Evolutionary conservation across 2,113 vertebrate species (phyloP), one percentile per base, ranked within the genome.

Genomic region (Pica pica): DNA sequence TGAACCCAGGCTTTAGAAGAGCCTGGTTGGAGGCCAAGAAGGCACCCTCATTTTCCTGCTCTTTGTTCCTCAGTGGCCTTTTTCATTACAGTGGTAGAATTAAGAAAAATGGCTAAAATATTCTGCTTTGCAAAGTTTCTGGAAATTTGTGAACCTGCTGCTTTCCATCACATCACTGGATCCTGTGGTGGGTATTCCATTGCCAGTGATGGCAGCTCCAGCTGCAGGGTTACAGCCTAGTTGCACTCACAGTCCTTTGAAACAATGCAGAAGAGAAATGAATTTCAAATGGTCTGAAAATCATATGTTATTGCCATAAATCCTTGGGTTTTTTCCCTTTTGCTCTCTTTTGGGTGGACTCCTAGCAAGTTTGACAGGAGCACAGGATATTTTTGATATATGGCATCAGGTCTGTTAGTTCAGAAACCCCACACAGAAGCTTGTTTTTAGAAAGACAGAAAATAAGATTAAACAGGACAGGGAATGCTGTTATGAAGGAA

Each of bases 401-500:
- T 83, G 83, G 78, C 53, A 60, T 83, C 33, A 21, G 81, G 75
- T 87, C 69, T 13, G 10, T 53, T 85, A 88, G 79, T 60, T 83
- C 77, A 89, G 80, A 90, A 96, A 97, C 94, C 95, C 93, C 95
- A 97, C 98, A 99, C 98, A 95, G 98, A 97, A 99, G 99, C 98
- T 98, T 98, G 97, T 98, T 99, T 98, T 98, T 95, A 97, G 95
- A 96, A 87, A 96, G 78, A 95, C 96, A 95, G 96, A 94, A 98
- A 98, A 98, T 97, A 98, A 96, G 97, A 98, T 98, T 98, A 98
- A 96, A 97, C 95, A 97, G 97, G 97, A 98, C 97, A 96, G 96
- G 97, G 97, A 98, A 98, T 97, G 97, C 98, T 98, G 97, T 98
- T 97, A 97, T 96, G 92, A 97, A 97, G 97, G 98, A 99, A 98